These are phyloP conservation scores for Euclidia mi DNA, from an alignment of 2,888 invertebrate species.

Conservation along the genomic window DNA sequence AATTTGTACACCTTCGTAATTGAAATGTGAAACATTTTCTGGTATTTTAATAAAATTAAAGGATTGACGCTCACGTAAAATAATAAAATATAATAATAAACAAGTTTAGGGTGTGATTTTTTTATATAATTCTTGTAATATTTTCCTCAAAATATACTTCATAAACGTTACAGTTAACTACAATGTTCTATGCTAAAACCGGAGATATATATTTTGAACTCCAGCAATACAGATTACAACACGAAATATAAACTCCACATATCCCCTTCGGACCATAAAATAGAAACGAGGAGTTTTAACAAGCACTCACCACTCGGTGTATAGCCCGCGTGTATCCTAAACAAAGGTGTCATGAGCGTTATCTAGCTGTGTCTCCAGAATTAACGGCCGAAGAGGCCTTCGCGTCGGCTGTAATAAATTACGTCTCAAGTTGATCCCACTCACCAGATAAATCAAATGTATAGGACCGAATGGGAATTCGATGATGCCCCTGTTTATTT, in stretches of 20 bases:
- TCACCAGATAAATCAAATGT: slow-evolving; percentile 85
- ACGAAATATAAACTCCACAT: slow-evolving; percentile 1
- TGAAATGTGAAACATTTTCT: slow-evolving; percentile 12
- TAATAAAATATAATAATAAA: no score
- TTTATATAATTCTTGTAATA: no score
- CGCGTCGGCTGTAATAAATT: slow-evolving; percentile 77
- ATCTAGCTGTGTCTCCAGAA: slow-evolving; percentile 75
- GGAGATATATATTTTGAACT: not conserved
- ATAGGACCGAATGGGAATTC: slow-evolving; percentile 77
- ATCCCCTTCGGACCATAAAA: slow-evolving; percentile 15
- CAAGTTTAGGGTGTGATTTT: no score
- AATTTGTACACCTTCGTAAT: slow-evolving; percentile 13
- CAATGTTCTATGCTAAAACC: no score
- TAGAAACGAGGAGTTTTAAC: slow-evolving; percentile 24
- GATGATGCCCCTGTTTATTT: slow-evolving; percentile 76
- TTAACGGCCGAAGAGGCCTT: slow-evolving; percentile 75
- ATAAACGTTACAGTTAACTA: no score
- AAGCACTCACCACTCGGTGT: slow-evolving; percentile 17
- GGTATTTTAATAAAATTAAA: slow-evolving; percentile 4
- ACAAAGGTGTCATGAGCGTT: slow-evolving; percentile 74
- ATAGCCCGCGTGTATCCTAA: slow-evolving; percentile 56
- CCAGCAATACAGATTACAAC: not conserved
- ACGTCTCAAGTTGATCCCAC: slow-evolving; percentile 78
- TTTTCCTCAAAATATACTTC: no score
- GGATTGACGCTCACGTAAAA: not conserved